These are phyloP conservation scores for Sorex araneus DNA, from an alignment of 2,113 vertebrate species.

Conservation along the genomic window DNA sequence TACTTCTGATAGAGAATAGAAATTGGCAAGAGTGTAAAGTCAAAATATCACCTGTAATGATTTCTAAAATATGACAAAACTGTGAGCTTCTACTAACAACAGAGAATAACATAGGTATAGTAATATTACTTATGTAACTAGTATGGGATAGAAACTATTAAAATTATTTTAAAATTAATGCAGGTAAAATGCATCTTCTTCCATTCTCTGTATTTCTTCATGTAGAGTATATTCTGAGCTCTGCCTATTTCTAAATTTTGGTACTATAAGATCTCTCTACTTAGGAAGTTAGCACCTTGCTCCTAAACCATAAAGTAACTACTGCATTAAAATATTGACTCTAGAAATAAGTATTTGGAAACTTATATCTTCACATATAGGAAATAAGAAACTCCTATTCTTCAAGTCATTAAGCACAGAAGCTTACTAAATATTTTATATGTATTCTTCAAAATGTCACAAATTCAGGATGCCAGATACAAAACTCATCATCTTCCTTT, in stretches of 20 bases:
- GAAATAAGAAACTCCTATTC: not conserved
- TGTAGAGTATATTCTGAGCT: not conserved
- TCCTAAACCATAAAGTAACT: not conserved
- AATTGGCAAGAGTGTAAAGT: constrained; percentile 51
- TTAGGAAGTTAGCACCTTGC: constrained; percentile 41
- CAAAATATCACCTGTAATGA: not conserved
- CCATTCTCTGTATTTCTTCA: constrained; percentile 36
- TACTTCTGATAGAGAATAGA: not conserved
- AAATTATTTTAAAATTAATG: not conserved
- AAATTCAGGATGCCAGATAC: constrained; percentile 24
- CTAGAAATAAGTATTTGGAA: constrained; percentile 48
- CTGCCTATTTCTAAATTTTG: constrained; percentile 22
- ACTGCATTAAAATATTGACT: constrained; percentile 7
- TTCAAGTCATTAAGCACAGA: constrained; percentile 21
- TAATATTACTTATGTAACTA: not conserved
- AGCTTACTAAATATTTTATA: constrained; percentile 48
- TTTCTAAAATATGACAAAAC: constrained; percentile 46
- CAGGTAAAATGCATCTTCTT: not conserved
- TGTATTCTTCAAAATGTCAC: not conserved
- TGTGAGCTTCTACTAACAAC: constrained; percentile 9
- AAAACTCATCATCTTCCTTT: not conserved
- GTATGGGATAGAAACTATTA: not conserved
- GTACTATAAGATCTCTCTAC: constrained; percentile 2
- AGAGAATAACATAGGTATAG: not conserved
- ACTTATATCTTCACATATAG: not conserved